phyloP scores from a whole-genome alignment of 2,888 invertebrate species.

The Mimas tiliae region DNA sequence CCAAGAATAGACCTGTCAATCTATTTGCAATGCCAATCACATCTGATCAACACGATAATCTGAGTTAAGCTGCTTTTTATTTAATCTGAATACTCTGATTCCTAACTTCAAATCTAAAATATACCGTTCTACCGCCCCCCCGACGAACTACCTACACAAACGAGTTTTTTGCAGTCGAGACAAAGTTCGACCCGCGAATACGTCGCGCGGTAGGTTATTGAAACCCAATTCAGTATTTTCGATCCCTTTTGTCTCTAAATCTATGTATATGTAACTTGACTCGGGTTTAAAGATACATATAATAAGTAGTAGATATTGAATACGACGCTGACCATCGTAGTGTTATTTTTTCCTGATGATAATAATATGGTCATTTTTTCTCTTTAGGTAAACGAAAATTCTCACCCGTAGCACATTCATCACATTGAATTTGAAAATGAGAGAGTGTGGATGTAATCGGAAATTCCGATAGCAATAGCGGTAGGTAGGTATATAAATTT shows the following conservation, averaged over 20 bases:
- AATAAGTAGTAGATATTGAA: neutral
- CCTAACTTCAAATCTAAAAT: constrained; percentile 7
- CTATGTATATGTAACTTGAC: neutral
- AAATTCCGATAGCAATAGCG: neutral
- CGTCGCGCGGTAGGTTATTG: constrained; percentile 8
- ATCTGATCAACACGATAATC: no score
- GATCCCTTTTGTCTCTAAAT: neutral
- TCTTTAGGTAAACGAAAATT: neutral
- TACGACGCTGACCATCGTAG: no score
- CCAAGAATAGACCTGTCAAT: no score
- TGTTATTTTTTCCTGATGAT: no score
- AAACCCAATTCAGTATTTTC: neutral
- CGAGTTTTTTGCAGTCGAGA: constrained; percentile 33
- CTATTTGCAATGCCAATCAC: no score
- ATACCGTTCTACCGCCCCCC: constrained; percentile 33
- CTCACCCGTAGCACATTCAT: neutral
- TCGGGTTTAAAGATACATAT: neutral
- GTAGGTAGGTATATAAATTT: neutral
- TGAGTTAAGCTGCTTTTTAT: neutral
- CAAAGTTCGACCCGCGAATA: neutral
- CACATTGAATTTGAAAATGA: neutral
- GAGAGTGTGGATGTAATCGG: neutral
- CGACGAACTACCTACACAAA: constrained; percentile 41
- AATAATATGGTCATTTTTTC: neutral
- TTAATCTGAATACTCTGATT: neutral